These are phyloP conservation scores for Dendrophyllia cribrosa DNA, from an alignment of 64 coral and sea anemone genomes.

Conservation along the genomic window DNA sequence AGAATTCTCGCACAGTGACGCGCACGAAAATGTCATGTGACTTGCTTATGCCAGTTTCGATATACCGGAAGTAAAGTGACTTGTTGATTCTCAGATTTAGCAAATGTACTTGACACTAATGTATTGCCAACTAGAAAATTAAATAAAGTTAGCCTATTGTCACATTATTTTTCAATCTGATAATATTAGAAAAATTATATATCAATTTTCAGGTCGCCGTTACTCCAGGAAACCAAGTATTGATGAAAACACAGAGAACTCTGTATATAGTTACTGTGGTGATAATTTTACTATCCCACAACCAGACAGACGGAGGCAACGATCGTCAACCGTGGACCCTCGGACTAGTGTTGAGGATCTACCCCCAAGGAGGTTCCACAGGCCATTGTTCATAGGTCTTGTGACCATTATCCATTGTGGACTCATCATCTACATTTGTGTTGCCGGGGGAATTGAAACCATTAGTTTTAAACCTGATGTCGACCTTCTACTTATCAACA, in stretches of 20 bases:
- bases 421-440: constrained; percentile 71
- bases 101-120: too few species aligned
- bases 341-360: neutral
- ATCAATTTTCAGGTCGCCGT: neutral
- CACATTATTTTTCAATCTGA: neutral
- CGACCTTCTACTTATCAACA: neutral
- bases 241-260: neutral
- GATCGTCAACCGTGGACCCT: neutral
- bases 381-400: constrained; percentile 65
- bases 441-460: constrained; percentile 62
- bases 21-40: too few species aligned
- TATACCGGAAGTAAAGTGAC: too few species aligned
- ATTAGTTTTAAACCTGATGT: constrained; percentile 32
- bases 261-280: constrained; percentile 72
- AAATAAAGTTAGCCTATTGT: too few species aligned
- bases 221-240: constrained; percentile 4
- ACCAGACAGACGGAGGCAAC: constrained; percentile 20
- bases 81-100: too few species aligned
- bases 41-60: too few species aligned
- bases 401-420: constrained; percentile 66
- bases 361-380: constrained; percentile 46
- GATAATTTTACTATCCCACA: constrained; percentile 74
- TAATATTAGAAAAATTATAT: neutral
- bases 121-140: too few species aligned
- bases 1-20: too few species aligned